These are phyloP conservation scores for Asarcornis scutulata DNA, from an alignment of 2,113 vertebrate genomes.

Conservation along the genomic window DNA sequence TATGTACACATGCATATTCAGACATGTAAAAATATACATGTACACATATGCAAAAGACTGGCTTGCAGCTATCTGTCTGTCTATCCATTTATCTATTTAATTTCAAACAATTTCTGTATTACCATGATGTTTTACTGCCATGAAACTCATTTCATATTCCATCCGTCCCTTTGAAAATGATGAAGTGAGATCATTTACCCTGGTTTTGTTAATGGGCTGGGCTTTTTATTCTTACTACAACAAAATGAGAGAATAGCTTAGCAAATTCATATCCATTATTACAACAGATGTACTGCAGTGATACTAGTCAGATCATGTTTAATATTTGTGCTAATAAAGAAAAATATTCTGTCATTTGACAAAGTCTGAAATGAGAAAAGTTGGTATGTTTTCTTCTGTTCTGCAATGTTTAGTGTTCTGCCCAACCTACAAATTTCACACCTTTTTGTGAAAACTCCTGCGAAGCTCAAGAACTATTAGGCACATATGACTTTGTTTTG, in stretches of 20 bases:
- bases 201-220: constrained; percentile 62
- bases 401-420: not conserved
- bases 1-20: not conserved
- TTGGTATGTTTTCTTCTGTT: not conserved
- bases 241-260: constrained; percentile 40
- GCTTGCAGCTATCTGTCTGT: not conserved
- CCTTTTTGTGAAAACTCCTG: not conserved
- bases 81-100: constrained; percentile 21
- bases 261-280: constrained; percentile 60
- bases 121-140: constrained; percentile 50
- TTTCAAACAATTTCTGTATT: constrained; percentile 64
- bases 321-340: constrained; percentile 64
- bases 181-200: constrained; percentile 72
- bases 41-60: not conserved
- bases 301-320: constrained; percentile 55
- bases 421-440: not conserved
- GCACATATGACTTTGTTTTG: not conserved
- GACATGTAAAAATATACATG: not conserved
- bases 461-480: not conserved
- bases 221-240: constrained; percentile 65
- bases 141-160: constrained; percentile 77
- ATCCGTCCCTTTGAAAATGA: constrained; percentile 75
- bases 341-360: constrained; percentile 55
- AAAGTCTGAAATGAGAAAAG: constrained; percentile 2
- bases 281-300: constrained; percentile 36